Conservation (phyloP, 2,888 invertebrate species). For the Hedya salicella region DNA sequence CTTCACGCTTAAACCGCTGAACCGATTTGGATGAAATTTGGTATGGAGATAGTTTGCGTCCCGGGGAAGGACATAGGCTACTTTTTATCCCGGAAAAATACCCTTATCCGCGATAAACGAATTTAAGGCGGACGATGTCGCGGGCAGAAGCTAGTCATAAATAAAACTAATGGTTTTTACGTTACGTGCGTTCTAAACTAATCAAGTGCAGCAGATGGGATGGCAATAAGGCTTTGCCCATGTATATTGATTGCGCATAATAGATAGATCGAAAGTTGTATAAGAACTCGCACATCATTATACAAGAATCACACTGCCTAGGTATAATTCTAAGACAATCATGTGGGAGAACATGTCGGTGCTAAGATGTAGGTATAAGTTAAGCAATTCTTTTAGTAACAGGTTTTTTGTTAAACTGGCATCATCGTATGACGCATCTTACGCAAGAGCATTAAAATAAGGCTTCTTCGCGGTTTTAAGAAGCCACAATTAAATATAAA, state of each 20-base stretch:
- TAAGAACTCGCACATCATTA: slow-evolving; percentile 5
- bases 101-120: too few species aligned
- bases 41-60: too few species aligned
- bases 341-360: slow-evolving; percentile 59
- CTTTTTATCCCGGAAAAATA: too few species aligned
- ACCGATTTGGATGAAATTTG: too few species aligned
- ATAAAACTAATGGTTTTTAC: not conserved
- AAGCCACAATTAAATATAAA: too few species aligned
- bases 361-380: slow-evolving; percentile 15
- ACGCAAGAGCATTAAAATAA: slow-evolving; percentile 43
- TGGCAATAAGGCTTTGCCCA: slow-evolving; percentile 14
- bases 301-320: slow-evolving; percentile 1
- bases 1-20: too few species aligned
- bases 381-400: slow-evolving; percentile 58
- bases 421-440: slow-evolving; percentile 52
- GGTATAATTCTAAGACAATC: slow-evolving; percentile 38
- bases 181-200: not conserved
- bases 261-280: slow-evolving; percentile 17
- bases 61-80: too few species aligned
- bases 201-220: not conserved
- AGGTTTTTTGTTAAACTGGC: slow-evolving; percentile 63
- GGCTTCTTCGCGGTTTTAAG: too few species aligned
- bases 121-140: too few species aligned
- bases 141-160: too few species aligned
- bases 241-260: slow-evolving; percentile 6